phyloP scores from a whole-genome alignment of 2,888 invertebrate species.

The Punctoribates punctum region DNA sequence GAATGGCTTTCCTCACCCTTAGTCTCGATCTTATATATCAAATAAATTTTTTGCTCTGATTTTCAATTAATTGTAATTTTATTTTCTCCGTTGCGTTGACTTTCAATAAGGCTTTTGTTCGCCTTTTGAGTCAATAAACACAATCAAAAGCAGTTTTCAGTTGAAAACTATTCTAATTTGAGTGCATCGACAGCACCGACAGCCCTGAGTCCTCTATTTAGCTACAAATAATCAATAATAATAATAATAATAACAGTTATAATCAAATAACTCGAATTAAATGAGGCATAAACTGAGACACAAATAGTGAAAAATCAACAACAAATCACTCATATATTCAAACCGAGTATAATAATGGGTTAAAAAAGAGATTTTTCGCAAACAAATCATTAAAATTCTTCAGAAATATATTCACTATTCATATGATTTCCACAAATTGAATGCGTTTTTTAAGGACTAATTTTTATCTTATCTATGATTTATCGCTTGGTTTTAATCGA shows the following conservation, averaged over 20 bases:
- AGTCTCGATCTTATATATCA: too few species aligned
- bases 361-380: not conserved
- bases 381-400: not conserved
- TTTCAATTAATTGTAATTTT: slow-evolving; percentile 2
- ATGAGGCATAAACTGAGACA: not conserved
- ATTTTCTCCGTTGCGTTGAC: too few species aligned
- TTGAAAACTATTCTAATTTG: too few species aligned
- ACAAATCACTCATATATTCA: not conserved
- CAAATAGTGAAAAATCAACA: not conserved
- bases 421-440: slow-evolving; percentile 1
- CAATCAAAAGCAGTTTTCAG: too few species aligned
- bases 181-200: too few species aligned
- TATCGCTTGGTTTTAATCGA: too few species aligned
- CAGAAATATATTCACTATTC: not conserved
- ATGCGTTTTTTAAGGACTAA: too few species aligned
- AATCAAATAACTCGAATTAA: not conserved
- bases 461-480: too few species aligned
- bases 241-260: not conserved
- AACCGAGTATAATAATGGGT: not conserved
- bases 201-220: too few species aligned
- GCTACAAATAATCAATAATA: too few species aligned
- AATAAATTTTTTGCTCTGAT: not conserved
- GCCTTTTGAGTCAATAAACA: too few species aligned
- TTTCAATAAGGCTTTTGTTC: too few species aligned
- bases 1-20: slow-evolving; percentile 4